Base-by-base conservation (phyloP, 2,888 invertebrate genomes). In the Lochmaea crataegi region DNA sequence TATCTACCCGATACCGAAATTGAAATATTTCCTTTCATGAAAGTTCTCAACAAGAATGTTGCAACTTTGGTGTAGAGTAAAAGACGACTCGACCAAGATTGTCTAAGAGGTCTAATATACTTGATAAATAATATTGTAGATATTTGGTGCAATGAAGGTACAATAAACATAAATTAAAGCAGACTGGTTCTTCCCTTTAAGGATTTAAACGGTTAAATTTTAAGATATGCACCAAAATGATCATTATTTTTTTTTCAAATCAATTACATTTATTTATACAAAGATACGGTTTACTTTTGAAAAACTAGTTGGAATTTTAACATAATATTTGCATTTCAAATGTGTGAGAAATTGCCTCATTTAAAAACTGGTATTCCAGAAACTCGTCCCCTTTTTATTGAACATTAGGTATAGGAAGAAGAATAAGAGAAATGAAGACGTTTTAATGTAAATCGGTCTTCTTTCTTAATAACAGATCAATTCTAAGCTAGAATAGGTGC, bases 1-100 rank as follows among this genome's bases (percentile, higher is more conserved):
- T 56, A 70, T 74, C 74, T 68, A 68, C 71, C 71, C 67, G 68
- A 65, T 66, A 53, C 66, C 61, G 42, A 71, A 71, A 53, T 53
- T 53, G 64, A 56, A 57, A 57, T 61, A 64, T 64, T 42, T 64
- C 65, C 64, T 22, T 58, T 65, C 63, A 56, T 16, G 51, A 51
- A 51, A 51, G n/a, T 53, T 53, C 16, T 6, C 0, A 18, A 53
- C 51, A 9, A 16, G 51, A 53, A 53, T 53, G 51, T 53, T 16
- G 16, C 10, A 53, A 53, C 42, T 10, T 10, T 42, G 12, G 42
- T n/a, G n/a, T 12, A 42, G 12, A 11, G 42, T 42, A 42, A 42
- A n/a, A 42, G 42, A 42, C 12, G 42, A 42, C 42, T 42, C 11
- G 42, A 42, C 42, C 42, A 42, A 7, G 10, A 42, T 42, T 42